Evolutionary conservation across 92 coral and sea anemone species (phyloP), one percentile per base, ranked within the genome.

Genomic region (Plumapathes pennacea): DNA sequence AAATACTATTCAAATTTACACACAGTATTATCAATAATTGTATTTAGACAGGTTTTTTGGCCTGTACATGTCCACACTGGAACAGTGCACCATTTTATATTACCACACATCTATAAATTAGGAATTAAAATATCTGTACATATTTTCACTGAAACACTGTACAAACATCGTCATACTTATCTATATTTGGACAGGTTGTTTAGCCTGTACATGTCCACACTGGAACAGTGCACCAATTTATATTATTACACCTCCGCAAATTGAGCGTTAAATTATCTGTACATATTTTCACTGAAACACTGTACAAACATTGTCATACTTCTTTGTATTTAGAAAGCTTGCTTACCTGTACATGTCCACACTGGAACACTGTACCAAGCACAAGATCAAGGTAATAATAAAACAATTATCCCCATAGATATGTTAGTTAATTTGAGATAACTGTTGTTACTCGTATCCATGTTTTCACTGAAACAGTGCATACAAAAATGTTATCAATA

Each of bases 391-490:
- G 42, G 23, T 26, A n/a, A n/a, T n/a, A n/a, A n/a, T 25, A 8
- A 41, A 13, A 56, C 31, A 32, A 53, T 8, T n/a, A 38, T 21
- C 31, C 26, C 8, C 13, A 26, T 10, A 1, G 42, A 11, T 24
- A 43, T 18, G 5, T n/a, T 15, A 27, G 0, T 26, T 17, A n/a
- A n/a, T n/a, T n/a, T n/a, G n/a, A n/a, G 31, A 4, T 3, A 32
- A 7, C 7, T 6, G 6, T 4, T 23, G 3, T 11, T 57, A 38
- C 36, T 50, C 23, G 13, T 13, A 27, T 25, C 58, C 74, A 53
- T 52, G 74, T 32, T 38, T 32, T n/a, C 74, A 3, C 57, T 73
- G 65, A 24, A 52, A 44, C 74, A 52, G 42, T 73, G 65, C 81
- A 40, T 32, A 37, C 25, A 19, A 22, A 25, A 22, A 51, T 5